A percentile compares a stretch with the other conserved stretches of the same genome.
phyloP scores from a whole-genome alignment of 2,888 invertebrate species.

The Eristalis intricaria region DNA sequence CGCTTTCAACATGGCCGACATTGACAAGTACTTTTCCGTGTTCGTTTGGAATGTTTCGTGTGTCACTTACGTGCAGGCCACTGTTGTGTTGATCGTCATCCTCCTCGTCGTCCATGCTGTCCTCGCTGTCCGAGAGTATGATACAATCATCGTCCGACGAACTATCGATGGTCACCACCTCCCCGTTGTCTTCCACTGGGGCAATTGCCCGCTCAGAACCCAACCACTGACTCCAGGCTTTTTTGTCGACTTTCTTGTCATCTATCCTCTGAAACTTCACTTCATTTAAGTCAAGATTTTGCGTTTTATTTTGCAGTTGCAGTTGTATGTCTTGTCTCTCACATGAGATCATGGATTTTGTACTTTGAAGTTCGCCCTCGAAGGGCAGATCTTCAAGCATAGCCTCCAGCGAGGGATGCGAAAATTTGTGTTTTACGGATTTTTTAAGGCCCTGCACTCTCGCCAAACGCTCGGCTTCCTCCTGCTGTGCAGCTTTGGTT shows the following conservation, averaged over 20 bases:
- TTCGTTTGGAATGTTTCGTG: conserved; percentile 94
- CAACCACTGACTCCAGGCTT: conserved; percentile 35
- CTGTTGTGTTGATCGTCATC: conserved; percentile 95
- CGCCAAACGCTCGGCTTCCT: conserved; percentile 93
- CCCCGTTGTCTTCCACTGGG: conserved; percentile 72
- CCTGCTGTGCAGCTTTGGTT: conserved; percentile 94
- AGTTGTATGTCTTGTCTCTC: conserved; percentile 67
- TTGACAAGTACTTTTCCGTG: conserved; percentile 96
- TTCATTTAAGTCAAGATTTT: conserved; percentile 14
- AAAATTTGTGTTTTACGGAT: conserved; percentile 90
- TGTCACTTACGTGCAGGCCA: conserved; percentile 96
- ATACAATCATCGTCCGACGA: conserved; percentile 92
- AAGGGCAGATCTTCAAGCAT: conserved; percentile 71
- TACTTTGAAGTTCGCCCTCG: conserved; percentile 73
- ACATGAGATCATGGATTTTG: conserved; percentile 73
- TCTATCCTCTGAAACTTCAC: conserved; percentile 31
- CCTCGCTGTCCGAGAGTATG: conserved; percentile 91
- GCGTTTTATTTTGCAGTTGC: conserved; percentile 11
- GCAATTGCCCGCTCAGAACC: conserved; percentile 49
- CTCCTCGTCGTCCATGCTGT: conserved; percentile 89
- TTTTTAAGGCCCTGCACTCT: conserved; percentile 93
- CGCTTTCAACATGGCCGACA: conserved; percentile 94
- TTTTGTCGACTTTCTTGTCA: conserved; percentile 28
- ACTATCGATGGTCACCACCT: conserved; percentile 88
- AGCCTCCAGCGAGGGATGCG: conserved; percentile 86